A percentile compares a stretch with the other conserved stretches of the same genome.
Evolutionary conservation across 2,113 vertebrate genomes (phyloP).

Genomic region (Conger conger): DNA sequence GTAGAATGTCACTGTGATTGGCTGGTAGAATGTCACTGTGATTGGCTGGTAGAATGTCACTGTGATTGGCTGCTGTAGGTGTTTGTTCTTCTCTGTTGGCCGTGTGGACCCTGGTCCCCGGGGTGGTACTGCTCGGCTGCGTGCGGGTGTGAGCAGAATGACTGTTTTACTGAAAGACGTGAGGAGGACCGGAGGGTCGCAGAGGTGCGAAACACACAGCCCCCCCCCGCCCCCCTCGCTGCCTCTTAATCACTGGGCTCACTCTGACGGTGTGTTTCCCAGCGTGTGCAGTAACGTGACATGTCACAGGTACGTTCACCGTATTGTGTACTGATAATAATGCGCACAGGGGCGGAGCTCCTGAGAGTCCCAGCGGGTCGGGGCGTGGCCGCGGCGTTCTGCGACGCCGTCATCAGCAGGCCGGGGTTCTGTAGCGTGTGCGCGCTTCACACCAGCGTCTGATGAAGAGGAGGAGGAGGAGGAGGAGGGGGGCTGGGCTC

Average conservation of each 20-base stretch:
- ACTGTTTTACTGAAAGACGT: neutral
- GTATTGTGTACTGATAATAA: constrained; percentile 2
- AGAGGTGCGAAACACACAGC: too few species aligned
- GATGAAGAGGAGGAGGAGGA: constrained; percentile 28
- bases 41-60: too few species aligned
- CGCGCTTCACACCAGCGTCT: constrained; percentile 31
- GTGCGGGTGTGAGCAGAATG: neutral
- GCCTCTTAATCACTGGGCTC: neutral
- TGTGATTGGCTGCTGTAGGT: too few species aligned
- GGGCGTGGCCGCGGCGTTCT: constrained; percentile 2
- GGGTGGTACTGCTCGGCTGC: neutral
- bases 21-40: too few species aligned
- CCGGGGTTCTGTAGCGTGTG: constrained; percentile 4
- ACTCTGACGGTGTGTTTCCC: neutral
- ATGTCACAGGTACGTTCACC: constrained; percentile 7
- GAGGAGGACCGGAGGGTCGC: too few species aligned
- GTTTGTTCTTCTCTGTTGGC: too few species aligned
- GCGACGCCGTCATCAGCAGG: constrained; percentile 30
- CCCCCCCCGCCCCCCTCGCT: too few species aligned
- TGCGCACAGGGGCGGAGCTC: constrained; percentile 13
- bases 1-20: too few species aligned
- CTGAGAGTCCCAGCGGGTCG: constrained; percentile 12
- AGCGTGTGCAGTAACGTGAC: neutral
- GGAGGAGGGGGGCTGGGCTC: constrained; percentile 28
- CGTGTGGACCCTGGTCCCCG: too few species aligned